A percentile compares a stretch with the other conserved stretches of the same genome.
Conservation (phyloP, 2,113 vertebrate genomes). For the Myiagra hebetior region DNA sequence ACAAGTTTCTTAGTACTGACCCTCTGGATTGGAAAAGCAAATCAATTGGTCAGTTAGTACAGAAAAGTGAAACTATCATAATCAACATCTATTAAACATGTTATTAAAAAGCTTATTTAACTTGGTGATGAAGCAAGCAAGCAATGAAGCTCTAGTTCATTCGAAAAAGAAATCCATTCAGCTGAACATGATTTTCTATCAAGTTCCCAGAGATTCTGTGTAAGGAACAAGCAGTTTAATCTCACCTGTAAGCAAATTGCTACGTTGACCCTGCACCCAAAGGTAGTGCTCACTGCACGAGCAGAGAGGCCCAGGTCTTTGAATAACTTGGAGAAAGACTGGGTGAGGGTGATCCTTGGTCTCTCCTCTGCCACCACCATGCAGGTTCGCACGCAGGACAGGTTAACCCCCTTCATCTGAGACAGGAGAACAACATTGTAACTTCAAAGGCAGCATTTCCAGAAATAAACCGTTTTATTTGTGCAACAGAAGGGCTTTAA, state of each 20-base stretch:
- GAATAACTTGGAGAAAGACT: conserved; percentile 96
- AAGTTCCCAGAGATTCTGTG: neutral
- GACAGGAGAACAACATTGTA: neutral
- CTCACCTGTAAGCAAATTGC: conserved; percentile 95
- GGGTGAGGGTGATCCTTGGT: conserved; percentile 86
- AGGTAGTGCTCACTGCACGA: conserved; percentile 94
- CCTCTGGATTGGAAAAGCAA: neutral
- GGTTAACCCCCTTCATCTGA: conserved; percentile 88
- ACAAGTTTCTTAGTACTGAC: neutral
- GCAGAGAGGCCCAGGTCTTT: conserved; percentile 92
- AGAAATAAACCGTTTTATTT: neutral
- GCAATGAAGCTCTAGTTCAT: neutral
- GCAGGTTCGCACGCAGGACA: conserved; percentile 93
- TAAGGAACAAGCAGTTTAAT: neutral
- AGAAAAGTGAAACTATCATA: neutral
- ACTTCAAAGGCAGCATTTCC: neutral
- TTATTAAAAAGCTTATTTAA: neutral
- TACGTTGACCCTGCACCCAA: conserved; percentile 94
- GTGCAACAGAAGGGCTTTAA: neutral
- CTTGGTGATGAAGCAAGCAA: neutral
- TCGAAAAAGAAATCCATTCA: neutral
- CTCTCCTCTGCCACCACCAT: conserved; percentile 98
- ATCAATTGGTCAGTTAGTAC: neutral
- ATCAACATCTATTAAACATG: neutral
- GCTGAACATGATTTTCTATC: neutral